A percentile compares a stretch with the other conserved stretches of the same genome.
Evolutionary conservation across 1,140 invertebrate species (phyloP).

Genomic region (Drosophila sp.): DNA sequence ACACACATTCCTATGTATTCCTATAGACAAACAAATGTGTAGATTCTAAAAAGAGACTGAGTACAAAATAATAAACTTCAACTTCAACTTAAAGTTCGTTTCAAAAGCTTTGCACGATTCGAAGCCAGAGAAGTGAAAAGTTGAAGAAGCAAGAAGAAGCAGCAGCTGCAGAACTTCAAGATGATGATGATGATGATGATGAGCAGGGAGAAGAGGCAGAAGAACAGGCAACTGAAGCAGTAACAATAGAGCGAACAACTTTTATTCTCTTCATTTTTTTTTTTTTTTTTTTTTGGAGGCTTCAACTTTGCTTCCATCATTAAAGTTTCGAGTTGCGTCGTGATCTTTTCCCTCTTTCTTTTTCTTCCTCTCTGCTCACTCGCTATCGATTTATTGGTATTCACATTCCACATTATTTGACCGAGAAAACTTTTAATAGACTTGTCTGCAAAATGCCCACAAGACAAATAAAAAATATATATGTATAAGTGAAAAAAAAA

Average conservation of each 20-base stretch:
- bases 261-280: too few species aligned
- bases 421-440: conserved; percentile 27
- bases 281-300: conserved; percentile 4
- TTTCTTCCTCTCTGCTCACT: not conserved
- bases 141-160: conserved; percentile 14
- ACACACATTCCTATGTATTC: not conserved
- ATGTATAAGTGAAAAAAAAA: too few species aligned
- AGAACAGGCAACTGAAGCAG: not conserved
- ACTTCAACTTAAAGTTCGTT: conserved; percentile 21
- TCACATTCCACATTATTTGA: too few species aligned
- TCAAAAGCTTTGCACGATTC: conserved; percentile 4
- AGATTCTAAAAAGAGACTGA: too few species aligned
- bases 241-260: not conserved
- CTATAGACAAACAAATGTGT: too few species aligned
- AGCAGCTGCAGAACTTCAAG: not conserved
- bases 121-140: conserved; percentile 42
- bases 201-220: not conserved
- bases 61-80: conserved; percentile 10
- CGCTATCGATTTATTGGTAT: not conserved
- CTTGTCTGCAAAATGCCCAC: conserved; percentile 25
- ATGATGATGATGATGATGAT: conserved; percentile 2
- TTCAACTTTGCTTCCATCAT: not conserved
- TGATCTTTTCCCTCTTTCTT: not conserved
- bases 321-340: not conserved
- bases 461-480: too few species aligned